phyloP scores from a whole-genome alignment of 2,888 invertebrate genomes.

The Mycalesis mineus region DNA sequence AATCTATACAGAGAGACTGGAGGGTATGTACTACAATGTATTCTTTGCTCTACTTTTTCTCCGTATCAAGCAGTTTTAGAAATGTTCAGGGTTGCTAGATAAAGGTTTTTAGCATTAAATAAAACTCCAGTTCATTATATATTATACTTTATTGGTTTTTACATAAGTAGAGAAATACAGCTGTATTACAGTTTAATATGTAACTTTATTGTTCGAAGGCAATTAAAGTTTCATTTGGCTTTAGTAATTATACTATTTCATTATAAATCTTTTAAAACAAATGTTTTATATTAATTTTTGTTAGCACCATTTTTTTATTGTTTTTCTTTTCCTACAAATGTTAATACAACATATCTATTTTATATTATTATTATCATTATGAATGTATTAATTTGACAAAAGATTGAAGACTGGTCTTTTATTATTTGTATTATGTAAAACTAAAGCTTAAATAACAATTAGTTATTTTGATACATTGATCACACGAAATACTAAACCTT shows the following conservation, averaged over 20 bases:
- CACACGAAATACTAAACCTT: conserved; percentile 53
- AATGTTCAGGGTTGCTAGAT: too few relatives aligned
- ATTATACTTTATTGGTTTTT: conserved; percentile 63
- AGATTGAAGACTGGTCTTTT: conserved; percentile 62
- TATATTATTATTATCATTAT: conserved; percentile 39
- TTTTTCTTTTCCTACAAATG: conserved; percentile 59
- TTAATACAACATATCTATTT: conserved; percentile 67
- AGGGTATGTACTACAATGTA: too few relatives aligned
- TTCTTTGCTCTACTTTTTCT: too few relatives aligned
- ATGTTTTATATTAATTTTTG: conserved; percentile 41
- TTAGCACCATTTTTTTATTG: conserved; percentile 74
- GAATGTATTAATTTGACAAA: conserved; percentile 61
- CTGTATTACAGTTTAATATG: conserved; percentile 59
- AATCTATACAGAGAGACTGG: too few relatives aligned
- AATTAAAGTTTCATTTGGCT: conserved; percentile 37
- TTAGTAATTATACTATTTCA: conserved; percentile 16
- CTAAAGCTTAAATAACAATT: conserved; percentile 46
- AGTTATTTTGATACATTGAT: conserved; percentile 52
- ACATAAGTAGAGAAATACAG: conserved; percentile 69
- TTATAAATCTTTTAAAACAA: conserved; percentile 63
- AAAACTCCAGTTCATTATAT: conserved; percentile 38
- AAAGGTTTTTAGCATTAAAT: conserved; percentile 36
- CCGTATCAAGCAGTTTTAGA: too few relatives aligned
- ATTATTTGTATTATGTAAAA: conserved; percentile 41
- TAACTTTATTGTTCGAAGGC: conserved; percentile 58